Percentiles rank a stretch among this genome's conserved stretches.
Conservation (phyloP, 2,797 vertebrate species). For the Liasis olivaceus region DNA sequence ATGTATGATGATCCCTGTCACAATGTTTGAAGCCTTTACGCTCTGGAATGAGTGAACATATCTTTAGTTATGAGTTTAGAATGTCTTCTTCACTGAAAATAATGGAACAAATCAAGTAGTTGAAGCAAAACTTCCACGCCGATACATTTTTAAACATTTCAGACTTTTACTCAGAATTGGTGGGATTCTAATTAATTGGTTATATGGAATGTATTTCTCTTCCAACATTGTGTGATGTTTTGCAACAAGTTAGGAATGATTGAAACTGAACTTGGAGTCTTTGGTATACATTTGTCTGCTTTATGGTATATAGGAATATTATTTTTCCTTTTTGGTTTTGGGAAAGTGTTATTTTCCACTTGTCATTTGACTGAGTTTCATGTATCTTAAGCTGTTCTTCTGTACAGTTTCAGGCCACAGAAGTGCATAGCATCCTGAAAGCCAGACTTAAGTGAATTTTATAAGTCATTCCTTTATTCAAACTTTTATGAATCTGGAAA, state of each 20-base stretch:
- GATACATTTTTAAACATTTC: not conserved
- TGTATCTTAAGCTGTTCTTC: not conserved
- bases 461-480: not conserved
- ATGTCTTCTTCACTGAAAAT: not conserved
- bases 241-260: not conserved
- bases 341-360: not conserved
- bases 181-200: not conserved
- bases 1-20: not conserved
- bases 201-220: not conserved
- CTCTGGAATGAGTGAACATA: not conserved
- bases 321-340: not conserved
- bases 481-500: not conserved
- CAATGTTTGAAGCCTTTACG: not conserved
- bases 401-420: not conserved
- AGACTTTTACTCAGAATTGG: not conserved
- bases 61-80: not conserved
- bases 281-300: not conserved
- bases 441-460: not conserved
- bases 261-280: not conserved
- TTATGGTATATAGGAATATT: not conserved
- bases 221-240: not conserved
- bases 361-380: not conserved
- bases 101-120: not conserved
- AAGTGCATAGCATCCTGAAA: not conserved
- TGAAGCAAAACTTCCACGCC: not conserved